These are phyloP conservation scores for Ornithorhynchus anatinus DNA, from an alignment of 2,113 vertebrate species.

Conservation along the genomic window DNA sequence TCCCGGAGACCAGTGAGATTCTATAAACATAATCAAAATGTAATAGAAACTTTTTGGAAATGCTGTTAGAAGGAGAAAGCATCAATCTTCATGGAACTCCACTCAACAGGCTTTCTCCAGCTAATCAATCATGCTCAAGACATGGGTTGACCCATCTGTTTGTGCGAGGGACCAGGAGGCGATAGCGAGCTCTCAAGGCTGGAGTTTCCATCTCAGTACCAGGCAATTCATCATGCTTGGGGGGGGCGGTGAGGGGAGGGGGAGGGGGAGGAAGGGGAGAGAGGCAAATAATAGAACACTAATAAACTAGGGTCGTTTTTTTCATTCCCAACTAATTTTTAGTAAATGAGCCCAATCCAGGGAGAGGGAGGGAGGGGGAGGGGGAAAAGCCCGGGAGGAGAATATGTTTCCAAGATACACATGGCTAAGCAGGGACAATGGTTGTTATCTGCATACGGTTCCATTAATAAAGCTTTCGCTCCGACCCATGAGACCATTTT, in stretches of 20 bases:
- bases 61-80: conserved; percentile 86
- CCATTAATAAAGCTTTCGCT: conserved; percentile 10
- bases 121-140: conserved; percentile 85
- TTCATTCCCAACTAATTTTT: conserved; percentile 73
- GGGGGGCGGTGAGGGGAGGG: conserved; percentile 21
- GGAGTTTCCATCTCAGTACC: conserved; percentile 75
- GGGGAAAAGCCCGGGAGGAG: conserved; percentile 50
- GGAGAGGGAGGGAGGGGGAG: conserved; percentile 19
- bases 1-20: conserved; percentile 78
- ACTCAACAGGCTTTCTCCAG: conserved; percentile 83
- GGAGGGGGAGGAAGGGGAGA: conserved; percentile 52
- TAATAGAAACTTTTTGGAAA: conserved; percentile 88
- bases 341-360: conserved; percentile 67
- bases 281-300: conserved; percentile 77
- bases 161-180: conserved; percentile 75
- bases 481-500: not conserved
- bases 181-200: conserved; percentile 75
- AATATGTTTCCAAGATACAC: conserved; percentile 54
- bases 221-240: conserved; percentile 80
- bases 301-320: conserved; percentile 73
- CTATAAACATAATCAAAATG: conserved; percentile 87
- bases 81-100: conserved; percentile 87
- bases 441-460: conserved; percentile 39
- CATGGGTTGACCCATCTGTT: conserved; percentile 82
- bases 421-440: conserved; percentile 64